Percentiles rank a stretch among this genome's conserved stretches.
Conservation (phyloP, 2,888 invertebrate species). For the Tetramorium bicarinatum region DNA sequence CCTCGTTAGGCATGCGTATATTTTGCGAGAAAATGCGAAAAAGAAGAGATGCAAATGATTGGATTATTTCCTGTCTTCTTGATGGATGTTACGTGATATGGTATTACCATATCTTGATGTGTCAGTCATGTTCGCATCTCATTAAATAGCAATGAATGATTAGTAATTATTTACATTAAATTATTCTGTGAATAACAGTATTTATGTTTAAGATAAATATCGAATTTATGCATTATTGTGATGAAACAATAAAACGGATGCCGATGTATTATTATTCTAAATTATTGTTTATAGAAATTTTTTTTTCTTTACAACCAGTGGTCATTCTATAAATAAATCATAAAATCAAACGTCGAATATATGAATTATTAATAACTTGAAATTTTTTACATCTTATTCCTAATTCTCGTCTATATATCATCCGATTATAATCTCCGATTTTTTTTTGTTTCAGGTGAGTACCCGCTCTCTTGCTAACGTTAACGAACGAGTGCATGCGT, state of each 20-base stretch:
- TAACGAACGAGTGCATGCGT: neutral
- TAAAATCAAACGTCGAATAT: neutral
- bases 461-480: slow-evolving; percentile 24
- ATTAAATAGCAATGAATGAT: slow-evolving; percentile 18
- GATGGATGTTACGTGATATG: neutral
- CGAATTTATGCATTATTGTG: slow-evolving; percentile 10
- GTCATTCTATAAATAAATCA: neutral
- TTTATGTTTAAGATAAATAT: slow-evolving; percentile 17
- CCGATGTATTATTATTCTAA: neutral
- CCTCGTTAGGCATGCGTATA: neutral
- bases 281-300: neutral
- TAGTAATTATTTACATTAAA: slow-evolving; percentile 4
- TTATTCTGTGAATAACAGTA: slow-evolving; percentile 26
- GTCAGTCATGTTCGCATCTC: slow-evolving; percentile 10
- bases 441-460: slow-evolving; percentile 81
- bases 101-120: slow-evolving; percentile 3
- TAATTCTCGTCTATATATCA: neutral
- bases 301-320: neutral
- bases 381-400: neutral
- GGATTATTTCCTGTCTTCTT: neutral
- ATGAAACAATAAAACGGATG: neutral
- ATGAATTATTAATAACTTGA: neutral
- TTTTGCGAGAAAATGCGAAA: neutral
- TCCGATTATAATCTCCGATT: slow-evolving; percentile 37
- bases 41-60: neutral